A percentile compares a stretch with the other conserved stretches of the same genome.
Evolutionary conservation across 2,888 invertebrate species (phyloP).

Genomic region (Eledona agricola): DNA sequence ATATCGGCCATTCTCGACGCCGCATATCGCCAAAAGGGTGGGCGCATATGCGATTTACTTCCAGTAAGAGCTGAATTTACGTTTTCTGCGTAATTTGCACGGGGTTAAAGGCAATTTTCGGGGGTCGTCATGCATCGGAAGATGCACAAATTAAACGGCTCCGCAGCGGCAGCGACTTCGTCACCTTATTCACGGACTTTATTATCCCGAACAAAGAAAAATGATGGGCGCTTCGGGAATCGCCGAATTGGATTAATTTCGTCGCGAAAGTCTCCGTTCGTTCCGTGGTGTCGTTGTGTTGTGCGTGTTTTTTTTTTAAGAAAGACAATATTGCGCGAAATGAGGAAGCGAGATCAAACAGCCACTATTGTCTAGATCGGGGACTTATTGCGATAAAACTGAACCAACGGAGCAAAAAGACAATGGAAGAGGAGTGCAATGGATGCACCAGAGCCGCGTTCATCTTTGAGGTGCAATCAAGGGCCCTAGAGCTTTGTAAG

Average conservation of each 20-base stretch:
- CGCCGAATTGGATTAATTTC: constrained; percentile 18
- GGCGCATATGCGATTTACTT: constrained; percentile 11
- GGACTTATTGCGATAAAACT: constrained; percentile 44
- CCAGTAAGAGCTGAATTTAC: constrained; percentile 12
- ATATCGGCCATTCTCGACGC: constrained; percentile 13
- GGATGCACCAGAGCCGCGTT: constrained; percentile 35
- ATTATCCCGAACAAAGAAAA: constrained; percentile 25
- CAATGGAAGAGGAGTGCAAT: constrained; percentile 24
- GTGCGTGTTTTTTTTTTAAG: not conserved
- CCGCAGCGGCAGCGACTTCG: constrained; percentile 10
- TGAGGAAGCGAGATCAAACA: constrained; percentile 43
- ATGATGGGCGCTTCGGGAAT: constrained; percentile 17
- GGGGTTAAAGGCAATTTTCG: too few relatives aligned
- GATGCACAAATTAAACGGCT: constrained; percentile 24
- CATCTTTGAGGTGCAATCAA: constrained; percentile 49
- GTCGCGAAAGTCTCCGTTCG: not conserved
- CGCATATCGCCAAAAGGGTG: constrained; percentile 8
- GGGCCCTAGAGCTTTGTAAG: constrained; percentile 40
- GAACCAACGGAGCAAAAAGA: constrained; percentile 34
- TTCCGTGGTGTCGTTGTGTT: not conserved
- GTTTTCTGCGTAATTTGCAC: constrained; percentile 8
- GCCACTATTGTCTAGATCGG: constrained; percentile 35
- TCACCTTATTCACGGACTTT: constrained; percentile 30
- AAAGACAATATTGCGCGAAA: constrained; percentile 14
- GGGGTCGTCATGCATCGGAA: constrained; percentile 19